Conservation (phyloP, 2,888 invertebrate genomes). For the Geotrupes spiniger region DNA sequence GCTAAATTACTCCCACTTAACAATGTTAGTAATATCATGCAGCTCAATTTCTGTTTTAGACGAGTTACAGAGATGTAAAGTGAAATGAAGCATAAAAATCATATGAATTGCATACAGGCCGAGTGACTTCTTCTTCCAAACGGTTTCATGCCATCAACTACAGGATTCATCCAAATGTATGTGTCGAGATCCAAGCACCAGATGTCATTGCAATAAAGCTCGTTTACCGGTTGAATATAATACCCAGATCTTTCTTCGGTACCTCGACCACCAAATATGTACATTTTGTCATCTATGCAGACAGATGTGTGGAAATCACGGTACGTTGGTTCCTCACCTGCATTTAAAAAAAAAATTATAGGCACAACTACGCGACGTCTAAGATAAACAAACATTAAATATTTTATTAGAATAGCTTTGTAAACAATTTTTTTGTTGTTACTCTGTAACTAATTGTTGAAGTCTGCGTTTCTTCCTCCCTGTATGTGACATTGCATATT, state of each 20-base stretch:
- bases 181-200: conserved; percentile 71
- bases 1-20: too few species aligned
- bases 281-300: conserved; percentile 75
- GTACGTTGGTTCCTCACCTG: conserved; percentile 51
- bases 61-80: too few species aligned
- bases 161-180: conserved; percentile 66
- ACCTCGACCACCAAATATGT: conserved; percentile 86
- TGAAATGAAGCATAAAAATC: background rate
- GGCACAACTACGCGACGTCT: too few species aligned
- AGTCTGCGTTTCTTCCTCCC: too few species aligned
- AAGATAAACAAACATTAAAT: too few species aligned
- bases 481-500: too few species aligned
- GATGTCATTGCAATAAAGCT: conserved; percentile 76
- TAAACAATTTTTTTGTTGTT: too few species aligned
- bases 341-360: background rate
- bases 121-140: conserved; percentile 86
- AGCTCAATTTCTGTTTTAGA: too few species aligned
- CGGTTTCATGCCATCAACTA: conserved; percentile 65
- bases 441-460: too few species aligned
- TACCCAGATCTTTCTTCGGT: conserved; percentile 61
- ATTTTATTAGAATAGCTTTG: too few species aligned
- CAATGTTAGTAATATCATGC: too few species aligned
- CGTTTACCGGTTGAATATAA: conserved; percentile 60
- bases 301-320: conserved; percentile 89
- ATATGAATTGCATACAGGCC: conserved; percentile 66